Base-by-base conservation (phyloP, 92 coral and sea anemone species). In the Porites cylindrica region DNA sequence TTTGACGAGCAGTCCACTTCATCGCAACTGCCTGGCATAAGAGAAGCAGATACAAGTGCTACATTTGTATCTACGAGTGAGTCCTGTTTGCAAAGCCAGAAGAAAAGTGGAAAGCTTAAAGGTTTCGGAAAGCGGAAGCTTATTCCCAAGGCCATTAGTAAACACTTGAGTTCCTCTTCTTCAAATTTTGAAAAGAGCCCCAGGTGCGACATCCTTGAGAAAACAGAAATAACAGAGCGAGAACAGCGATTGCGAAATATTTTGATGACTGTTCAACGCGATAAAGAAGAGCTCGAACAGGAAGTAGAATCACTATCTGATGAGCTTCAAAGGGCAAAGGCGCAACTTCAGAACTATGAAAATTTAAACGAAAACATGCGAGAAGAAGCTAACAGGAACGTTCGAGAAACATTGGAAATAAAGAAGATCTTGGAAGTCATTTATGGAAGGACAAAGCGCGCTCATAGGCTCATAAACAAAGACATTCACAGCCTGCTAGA, bases 201-300 rank as follows among this genome's bases (percentile, higher is more conserved):
- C 17, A 8, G 62, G 58, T 18, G 19, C n/a, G 72, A 66, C 2
- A 65, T 38, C 60, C 62, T 7, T 20, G 78, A 54, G 11, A 32
- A 24, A 29, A n/a, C 18, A 19, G 14, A 70, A 59, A 58, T 23
- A 66, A 70, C 23, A 18, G 74, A 74, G 23, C 64, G 63, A 7
- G 80, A 83, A 32, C 21, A 21, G 18, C 72, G 70, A 23, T 83
- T 83, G 19, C 72, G 81, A 14, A 66, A 51, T 64, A 4, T 74
- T 50, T 52, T 83, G 32, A 74, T 62, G 87, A 76, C 56, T 7
- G 53, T 64, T 21, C 80, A 83, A 21, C 81, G 65, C 1, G 87
- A 83, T 24, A 83, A 83, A 51, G 87, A 83, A 10, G 73, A 23
- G 63, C 87, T 83, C 17, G 73, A 63, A 26, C 72, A 51, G 26